phyloP scores from a whole-genome alignment of 2,888 invertebrate species.

The Encarsia formosa region DNA sequence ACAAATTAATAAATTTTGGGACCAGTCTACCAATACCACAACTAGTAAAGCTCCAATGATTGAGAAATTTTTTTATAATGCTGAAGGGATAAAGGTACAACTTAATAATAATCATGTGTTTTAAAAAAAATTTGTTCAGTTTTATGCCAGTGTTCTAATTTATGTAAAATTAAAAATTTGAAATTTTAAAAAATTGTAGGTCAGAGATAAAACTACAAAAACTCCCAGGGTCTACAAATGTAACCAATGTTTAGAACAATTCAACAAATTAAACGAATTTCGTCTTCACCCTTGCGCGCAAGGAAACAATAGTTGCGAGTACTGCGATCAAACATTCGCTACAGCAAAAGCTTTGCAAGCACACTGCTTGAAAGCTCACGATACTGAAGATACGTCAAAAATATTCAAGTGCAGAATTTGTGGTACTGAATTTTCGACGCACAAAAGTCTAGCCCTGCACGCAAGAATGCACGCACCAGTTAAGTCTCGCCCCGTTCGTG shows the following conservation, averaged over 20 bases:
- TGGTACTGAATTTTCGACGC: conserved; percentile 63
- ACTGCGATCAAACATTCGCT: conserved; percentile 45
- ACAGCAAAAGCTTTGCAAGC: conserved; percentile 57
- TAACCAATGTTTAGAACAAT: conserved; percentile 52
- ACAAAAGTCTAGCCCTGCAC: conserved; percentile 65
- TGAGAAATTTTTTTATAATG: conserved; percentile 49
- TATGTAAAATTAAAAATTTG: too few relatives aligned
- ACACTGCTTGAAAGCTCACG: conserved; percentile 57
- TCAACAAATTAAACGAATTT: conserved; percentile 51
- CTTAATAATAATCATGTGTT: background rate
- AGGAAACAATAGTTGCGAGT: conserved; percentile 44
- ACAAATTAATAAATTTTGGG: conserved; percentile 60
- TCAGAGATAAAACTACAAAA: conserved; percentile 37
- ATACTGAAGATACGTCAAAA: conserved; percentile 35
- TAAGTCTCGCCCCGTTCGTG: conserved; percentile 55
- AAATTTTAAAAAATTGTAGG: conserved; percentile 30
- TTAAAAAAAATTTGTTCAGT: background rate
- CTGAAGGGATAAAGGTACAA: conserved; percentile 46
- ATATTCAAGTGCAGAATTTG: conserved; percentile 63
- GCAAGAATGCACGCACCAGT: conserved; percentile 71
- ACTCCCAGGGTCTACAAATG: conserved; percentile 52
- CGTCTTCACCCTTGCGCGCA: conserved; percentile 51
- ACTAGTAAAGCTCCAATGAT: conserved; percentile 45
- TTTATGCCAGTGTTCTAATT: background rate
- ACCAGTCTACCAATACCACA: conserved; percentile 35